Evolutionary conservation across 2,888 invertebrate genomes (phyloP), one percentile per base, ranked within the genome.

Genomic region (Eudasyphora cyanicolor): DNA sequence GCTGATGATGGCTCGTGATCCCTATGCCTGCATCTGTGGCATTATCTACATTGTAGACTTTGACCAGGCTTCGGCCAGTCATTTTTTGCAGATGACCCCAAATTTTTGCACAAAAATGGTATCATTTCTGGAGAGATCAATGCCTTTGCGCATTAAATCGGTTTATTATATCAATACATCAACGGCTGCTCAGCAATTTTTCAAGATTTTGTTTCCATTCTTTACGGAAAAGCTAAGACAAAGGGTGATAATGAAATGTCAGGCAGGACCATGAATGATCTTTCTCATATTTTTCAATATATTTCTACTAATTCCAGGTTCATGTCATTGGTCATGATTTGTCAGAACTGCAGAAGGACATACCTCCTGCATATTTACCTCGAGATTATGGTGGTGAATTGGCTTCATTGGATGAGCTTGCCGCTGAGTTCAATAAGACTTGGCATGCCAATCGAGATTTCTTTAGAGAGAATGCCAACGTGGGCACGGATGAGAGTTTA

Each of bases 381-480:
- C 91, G 90, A 5, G 95, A 95, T 87, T 95, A 95, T 85, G 95
- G 95, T 2, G 95, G 95, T 0, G 86, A 89, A 19, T 88, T 92
- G 27, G 87, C 87, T 2, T 88, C 86, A 0, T 54, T 87, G 93
- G 60, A 79, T 38, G 69, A 86, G 86, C 10, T 35, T 86, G 0
- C 17, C 86, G 8, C 85, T 32, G 77, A 87, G 0, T 88, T 87
- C 87, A 88, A 89, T 24, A 76, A 87, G 17, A 86, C 86, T 1
- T 86, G 90, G 17, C 17, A 81, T 7, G 86, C 79, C 1, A 86
- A 88, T 24, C 84, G 86, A 2, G 83, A 86, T 3, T 90, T 87
- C 73, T 90, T 91, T 54, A 57, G 79, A n/a, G 89, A 89, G 0
- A 88, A 89, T 0, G 87, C 82, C 6, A 76, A 67, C 89, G 89